phyloP scores from a whole-genome alignment of 2,888 invertebrate species.

The Pyrocoelia pectoralis region DNA sequence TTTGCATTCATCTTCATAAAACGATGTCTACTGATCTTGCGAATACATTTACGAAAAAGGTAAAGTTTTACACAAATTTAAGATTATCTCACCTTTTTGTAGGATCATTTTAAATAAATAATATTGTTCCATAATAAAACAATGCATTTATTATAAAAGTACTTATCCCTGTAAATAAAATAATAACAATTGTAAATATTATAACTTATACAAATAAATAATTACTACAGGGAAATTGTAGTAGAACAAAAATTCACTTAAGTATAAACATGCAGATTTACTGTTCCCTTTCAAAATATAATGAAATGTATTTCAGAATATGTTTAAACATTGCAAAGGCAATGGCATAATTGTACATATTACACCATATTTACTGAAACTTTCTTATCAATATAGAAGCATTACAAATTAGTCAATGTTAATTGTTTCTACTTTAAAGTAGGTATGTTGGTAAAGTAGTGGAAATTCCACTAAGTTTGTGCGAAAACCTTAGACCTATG shows the following conservation, averaged over 20 bases:
- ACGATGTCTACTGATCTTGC: too few species aligned
- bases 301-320: background rate
- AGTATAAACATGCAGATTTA: background rate
- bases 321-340: background rate
- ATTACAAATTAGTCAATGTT: background rate
- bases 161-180: background rate
- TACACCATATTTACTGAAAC: background rate
- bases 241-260: background rate
- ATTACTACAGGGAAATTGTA: background rate
- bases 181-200: background rate
- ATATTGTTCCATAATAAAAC: slow-evolving; percentile 5
- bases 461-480: background rate
- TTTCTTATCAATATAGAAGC: background rate
- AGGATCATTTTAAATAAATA: too few species aligned
- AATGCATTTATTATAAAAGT: slow-evolving; percentile 5
- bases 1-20: too few species aligned
- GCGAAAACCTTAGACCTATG: background rate
- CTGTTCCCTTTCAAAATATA: background rate
- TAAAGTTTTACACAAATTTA: too few species aligned
- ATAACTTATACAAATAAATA: background rate
- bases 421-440: background rate
- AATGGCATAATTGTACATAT: background rate
- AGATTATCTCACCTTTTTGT: too few species aligned
- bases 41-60: too few species aligned
- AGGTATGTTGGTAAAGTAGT: too few species aligned